A percentile compares a stretch with the other conserved stretches of the same genome.
Conservation (phyloP, 2,797 vertebrate species). For the Anas acuta region DNA sequence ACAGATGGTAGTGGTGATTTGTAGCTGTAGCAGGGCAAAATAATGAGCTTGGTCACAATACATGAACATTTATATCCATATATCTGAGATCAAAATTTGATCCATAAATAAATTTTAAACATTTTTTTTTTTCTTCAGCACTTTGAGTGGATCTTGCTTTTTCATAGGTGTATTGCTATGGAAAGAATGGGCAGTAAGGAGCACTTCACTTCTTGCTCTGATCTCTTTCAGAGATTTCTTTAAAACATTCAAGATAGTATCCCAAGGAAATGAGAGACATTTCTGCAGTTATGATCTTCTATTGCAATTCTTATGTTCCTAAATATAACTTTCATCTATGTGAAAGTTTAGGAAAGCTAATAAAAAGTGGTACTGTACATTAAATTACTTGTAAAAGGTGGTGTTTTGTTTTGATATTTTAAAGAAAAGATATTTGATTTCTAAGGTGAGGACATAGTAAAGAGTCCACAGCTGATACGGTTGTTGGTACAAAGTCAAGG, state of each 20-base stretch:
- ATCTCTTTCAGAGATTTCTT: background rate
- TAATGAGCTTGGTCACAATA: background rate
- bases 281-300: background rate
- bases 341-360: background rate
- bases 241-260: background rate
- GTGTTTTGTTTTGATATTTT: no score
- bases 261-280: background rate
- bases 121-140: background rate
- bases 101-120: background rate
- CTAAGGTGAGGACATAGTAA: fast-evolving
- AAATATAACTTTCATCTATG: background rate
- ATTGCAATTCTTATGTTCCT: background rate
- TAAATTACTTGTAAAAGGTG: background rate
- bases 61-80: background rate
- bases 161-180: background rate
- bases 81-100: background rate
- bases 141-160: background rate
- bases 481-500: background rate
- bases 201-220: background rate
- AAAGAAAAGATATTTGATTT: background rate
- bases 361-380: background rate
- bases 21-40: background rate
- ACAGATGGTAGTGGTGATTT: background rate
- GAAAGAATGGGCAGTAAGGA: background rate
- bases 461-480: background rate